These are phyloP conservation scores for Micronycteris hirsuta DNA, from an alignment of 2,113 vertebrate species.

Conservation along the genomic window DNA sequence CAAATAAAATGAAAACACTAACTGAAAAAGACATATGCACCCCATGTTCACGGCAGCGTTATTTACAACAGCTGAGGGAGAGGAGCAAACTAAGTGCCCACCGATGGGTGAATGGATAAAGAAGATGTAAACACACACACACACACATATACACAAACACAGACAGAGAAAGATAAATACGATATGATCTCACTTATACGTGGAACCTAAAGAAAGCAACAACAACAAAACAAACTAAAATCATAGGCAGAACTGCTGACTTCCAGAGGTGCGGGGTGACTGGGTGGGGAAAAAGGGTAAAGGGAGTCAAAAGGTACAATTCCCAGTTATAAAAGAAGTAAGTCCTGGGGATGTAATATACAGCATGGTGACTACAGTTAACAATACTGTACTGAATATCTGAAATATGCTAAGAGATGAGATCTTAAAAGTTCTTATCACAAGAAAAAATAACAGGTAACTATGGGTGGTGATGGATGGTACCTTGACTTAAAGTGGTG, in stretches of 20 bases:
- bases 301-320: not conserved
- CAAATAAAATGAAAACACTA: not conserved
- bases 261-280: not conserved
- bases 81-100: not conserved
- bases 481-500: not conserved
- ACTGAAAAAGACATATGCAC: no score
- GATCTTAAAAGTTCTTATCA: not conserved
- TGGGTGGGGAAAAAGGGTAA: not conserved
- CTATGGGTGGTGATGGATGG: not conserved
- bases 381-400: not conserved
- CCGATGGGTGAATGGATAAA: not conserved
- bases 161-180: not conserved
- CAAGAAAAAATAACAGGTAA: not conserved
- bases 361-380: not conserved
- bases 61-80: not conserved
- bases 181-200: not conserved
- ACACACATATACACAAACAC: not conserved
- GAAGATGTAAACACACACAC: not conserved
- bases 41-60: not conserved
- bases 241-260: not conserved
- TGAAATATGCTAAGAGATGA: not conserved
- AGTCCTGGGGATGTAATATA: not conserved
- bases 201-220: not conserved
- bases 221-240: not conserved
- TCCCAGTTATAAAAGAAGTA: not conserved